Conservation (phyloP, 2,797 vertebrate species). For the Amblyopsis hoosieri region DNA sequence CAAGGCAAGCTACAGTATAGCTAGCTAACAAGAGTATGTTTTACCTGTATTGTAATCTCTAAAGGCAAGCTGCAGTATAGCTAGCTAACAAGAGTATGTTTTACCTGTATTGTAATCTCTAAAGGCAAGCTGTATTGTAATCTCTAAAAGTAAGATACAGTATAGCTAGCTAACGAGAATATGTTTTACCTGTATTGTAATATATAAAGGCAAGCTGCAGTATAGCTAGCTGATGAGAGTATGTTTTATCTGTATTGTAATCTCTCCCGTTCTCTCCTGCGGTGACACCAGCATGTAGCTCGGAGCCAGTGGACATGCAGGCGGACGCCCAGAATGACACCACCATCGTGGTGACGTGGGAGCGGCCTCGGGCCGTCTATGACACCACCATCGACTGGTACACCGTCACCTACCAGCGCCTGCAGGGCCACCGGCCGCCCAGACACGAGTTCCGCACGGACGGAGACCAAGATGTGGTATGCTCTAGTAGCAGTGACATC, state of each 20-base stretch:
- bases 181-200: not conserved
- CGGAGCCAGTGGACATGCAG: constrained; percentile 91
- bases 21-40: too few species aligned
- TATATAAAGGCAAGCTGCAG: too few species aligned
- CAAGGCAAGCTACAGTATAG: too few species aligned
- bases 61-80: too few species aligned
- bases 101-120: too few species aligned
- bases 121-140: not conserved
- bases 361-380: constrained; percentile 90
- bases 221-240: not conserved
- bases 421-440: constrained; percentile 85
- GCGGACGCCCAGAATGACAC: constrained; percentile 94
- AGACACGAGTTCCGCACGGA: constrained; percentile 94
- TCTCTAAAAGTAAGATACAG: too few species aligned
- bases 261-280: too few species aligned
- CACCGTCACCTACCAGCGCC: constrained; percentile 88
- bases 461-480: constrained; percentile 97
- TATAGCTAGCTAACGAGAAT: not conserved
- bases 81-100: too few species aligned
- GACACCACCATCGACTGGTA: constrained; percentile 94
- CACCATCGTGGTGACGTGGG: constrained; percentile 93
- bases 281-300: constrained; percentile 86
- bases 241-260: not conserved
- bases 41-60: too few species aligned
- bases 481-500: constrained; percentile 12